Base-by-base conservation (phyloP, 1,140 invertebrate genomes). In the Araneus ventricosus region DNA sequence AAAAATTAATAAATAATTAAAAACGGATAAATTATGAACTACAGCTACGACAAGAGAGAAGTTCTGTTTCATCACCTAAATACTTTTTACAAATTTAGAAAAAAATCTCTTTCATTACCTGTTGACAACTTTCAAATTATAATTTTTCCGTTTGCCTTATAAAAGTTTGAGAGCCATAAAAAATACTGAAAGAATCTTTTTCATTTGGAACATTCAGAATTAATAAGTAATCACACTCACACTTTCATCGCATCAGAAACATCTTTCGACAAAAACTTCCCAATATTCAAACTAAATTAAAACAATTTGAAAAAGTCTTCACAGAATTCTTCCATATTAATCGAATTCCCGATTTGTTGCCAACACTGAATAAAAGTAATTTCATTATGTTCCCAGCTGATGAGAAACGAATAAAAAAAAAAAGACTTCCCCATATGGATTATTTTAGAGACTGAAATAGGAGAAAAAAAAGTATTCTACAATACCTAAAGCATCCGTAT, bases 221-320 rank as follows among this genome's bases (percentile, higher is more conserved):
- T 80, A 80, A 80, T 39, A 34, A 80, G 39, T 24, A 37, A 41
- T 10, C 30, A 24, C 30, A 80, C 5, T 80, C 30, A 22, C 34
- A 41, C 8, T 24, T 20, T 34, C 30, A 24, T 30, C 10, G 20
- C 7, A 39, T 7, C 27, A 41, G 7, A 67, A 27, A n/a, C n/a
- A 67, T 27, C 63, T 37, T 80, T 41, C 75, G 30, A 37, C 30
- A 82, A n/a, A 24, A 87, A 39, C 30, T 87, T 87, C 20, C 27
- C 52, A 63, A 87, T 37, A 8, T 24, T 87, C 27, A 37, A 87
- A 87, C 10, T 10, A 22, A 87, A 87, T 87, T 87, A 87, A 87
- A 87, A 34, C 52, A 24, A 63, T 87, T 37, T 63, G 80, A 45
- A 82, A 82, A n/a, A 82, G 10, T n/a, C 39, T 41, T 22, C 39